phyloP scores from a whole-genome alignment of 2,888 invertebrate genomes.

The Drosophila melanosoma region DNA sequence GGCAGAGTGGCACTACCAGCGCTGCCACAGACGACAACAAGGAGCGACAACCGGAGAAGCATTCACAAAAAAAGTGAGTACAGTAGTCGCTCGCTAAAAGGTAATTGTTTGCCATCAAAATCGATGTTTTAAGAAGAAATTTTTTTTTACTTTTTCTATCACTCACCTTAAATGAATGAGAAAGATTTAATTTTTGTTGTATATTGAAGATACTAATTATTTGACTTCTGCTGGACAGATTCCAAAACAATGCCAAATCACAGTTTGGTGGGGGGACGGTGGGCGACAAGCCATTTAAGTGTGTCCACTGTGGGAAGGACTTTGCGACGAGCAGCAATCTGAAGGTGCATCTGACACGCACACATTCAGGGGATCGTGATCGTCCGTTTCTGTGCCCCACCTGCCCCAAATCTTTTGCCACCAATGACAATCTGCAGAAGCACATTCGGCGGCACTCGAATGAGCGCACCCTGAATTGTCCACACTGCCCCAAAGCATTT shows the following conservation, averaged over 20 bases:
- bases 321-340: constrained; percentile 54
- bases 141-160: neutral
- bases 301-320: constrained; percentile 49
- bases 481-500: constrained; percentile 55
- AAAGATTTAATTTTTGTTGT: neutral
- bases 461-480: constrained; percentile 46
- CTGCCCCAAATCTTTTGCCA: constrained; percentile 52
- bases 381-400: constrained; percentile 52
- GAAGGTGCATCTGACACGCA: constrained; percentile 49
- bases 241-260: constrained; percentile 17
- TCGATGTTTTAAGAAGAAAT: neutral
- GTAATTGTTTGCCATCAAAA: neutral
- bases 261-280: constrained; percentile 4
- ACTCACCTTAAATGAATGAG: neutral
- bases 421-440: constrained; percentile 51
- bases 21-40: constrained; percentile 22
- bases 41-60: constrained; percentile 34
- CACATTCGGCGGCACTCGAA: constrained; percentile 53
- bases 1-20: constrained; percentile 28
- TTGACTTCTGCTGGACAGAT: constrained; percentile 6
- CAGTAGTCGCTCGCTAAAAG: neutral
- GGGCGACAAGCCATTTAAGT: constrained; percentile 47
- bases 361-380: constrained; percentile 51
- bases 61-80: constrained; percentile 41
- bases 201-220: neutral